phyloP scores from a whole-genome alignment of 53 echinoderm and acorn worm genomes.

The Temnopleurus reevesii region DNA sequence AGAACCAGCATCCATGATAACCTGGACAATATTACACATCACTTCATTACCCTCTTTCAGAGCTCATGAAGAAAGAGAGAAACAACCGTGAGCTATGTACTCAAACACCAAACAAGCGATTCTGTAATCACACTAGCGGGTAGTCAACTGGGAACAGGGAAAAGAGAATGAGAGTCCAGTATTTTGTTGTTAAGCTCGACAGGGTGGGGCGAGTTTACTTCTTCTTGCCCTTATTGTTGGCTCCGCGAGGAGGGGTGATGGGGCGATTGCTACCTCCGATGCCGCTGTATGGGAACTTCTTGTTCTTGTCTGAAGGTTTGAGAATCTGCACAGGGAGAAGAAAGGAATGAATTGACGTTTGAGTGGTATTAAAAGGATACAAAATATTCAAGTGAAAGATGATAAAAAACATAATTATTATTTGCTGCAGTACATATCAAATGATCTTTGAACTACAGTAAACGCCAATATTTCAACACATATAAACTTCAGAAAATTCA shows the following conservation, averaged over 20 bases:
- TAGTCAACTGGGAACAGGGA: neutral
- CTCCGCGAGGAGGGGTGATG: conserved; percentile 87
- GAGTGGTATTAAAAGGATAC: too few species aligned
- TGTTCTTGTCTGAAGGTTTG: conserved; percentile 97
- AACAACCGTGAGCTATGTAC: conserved; percentile 20
- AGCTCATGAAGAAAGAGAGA: too few species aligned
- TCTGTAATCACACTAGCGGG: neutral
- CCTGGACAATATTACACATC: too few species aligned
- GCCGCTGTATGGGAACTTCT: conserved; percentile 90
- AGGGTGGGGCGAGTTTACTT: conserved; percentile 40
- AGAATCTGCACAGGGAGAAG: conserved; percentile 62
- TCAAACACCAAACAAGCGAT: neutral
- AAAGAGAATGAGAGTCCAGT: conserved; percentile 28
- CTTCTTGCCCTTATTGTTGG: conserved; percentile 80
- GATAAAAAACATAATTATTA: too few species aligned
- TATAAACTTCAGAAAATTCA: too few species aligned
- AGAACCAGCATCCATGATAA: too few species aligned
- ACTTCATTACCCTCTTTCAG: too few species aligned
- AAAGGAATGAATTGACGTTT: too few species aligned
- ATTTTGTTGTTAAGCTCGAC: neutral
- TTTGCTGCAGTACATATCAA: too few species aligned
- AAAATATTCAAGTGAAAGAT: neutral
- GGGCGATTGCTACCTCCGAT: conserved; percentile 82
- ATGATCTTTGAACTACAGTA: too few species aligned
- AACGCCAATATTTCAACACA: too few species aligned